phyloP scores from a whole-genome alignment of 1,140 invertebrate genomes.

The Portunus trituberculatus region DNA sequence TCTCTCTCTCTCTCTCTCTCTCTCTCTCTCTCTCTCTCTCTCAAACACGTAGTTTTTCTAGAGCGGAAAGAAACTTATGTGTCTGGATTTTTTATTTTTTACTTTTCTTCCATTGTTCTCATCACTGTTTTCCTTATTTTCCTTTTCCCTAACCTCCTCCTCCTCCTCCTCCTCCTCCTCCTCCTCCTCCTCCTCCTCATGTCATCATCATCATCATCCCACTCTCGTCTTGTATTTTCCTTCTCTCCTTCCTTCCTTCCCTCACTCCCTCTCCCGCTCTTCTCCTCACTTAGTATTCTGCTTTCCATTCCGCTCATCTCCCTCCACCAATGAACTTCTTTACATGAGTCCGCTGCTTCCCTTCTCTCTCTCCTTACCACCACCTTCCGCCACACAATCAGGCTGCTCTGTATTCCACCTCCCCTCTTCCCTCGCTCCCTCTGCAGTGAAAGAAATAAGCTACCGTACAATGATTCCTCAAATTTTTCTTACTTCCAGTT shows the following conservation, averaged over 20 bases:
- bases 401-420: too few relatives aligned
- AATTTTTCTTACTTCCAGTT: too few relatives aligned
- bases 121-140: too few relatives aligned
- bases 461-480: too few relatives aligned
- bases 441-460: too few relatives aligned
- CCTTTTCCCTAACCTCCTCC: not conserved
- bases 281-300: not conserved
- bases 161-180: too few relatives aligned
- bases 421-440: too few relatives aligned
- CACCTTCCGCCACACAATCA: not conserved
- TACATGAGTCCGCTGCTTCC: not conserved
- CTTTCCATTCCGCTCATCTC: not conserved
- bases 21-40: slow-evolving; percentile 9
- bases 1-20: slow-evolving; percentile 47
- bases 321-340: not conserved
- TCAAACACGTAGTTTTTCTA: not conserved
- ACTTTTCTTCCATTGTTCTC: too few relatives aligned
- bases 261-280: not conserved
- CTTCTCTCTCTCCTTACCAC: not conserved
- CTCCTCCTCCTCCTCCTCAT: not conserved
- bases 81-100: too few relatives aligned
- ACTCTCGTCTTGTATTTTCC: not conserved
- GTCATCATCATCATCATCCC: not conserved
- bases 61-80: too few relatives aligned
- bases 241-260: not conserved